Conservation (phyloP, 2,797 vertebrate genomes). For the Erpetoichthys calabaricus region DNA sequence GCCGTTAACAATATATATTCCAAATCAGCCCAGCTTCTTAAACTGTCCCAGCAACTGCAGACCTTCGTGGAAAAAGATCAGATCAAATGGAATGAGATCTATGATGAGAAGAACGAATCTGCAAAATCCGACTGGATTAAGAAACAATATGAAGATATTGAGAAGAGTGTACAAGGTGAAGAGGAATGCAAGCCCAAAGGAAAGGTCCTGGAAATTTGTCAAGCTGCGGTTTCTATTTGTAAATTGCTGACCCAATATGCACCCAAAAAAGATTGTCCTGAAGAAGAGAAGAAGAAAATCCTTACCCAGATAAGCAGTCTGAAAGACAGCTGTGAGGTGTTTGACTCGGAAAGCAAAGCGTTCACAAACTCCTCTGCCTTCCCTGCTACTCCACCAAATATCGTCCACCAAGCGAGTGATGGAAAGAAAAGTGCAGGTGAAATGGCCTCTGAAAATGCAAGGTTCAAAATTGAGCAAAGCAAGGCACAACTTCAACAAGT, state of each 20-base stretch:
- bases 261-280: too few relatives aligned
- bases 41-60: neutral
- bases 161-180: too few relatives aligned
- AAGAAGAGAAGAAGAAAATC: neutral
- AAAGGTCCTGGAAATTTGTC: neutral
- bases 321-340: neutral
- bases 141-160: constrained; percentile 4
- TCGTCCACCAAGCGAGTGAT: neutral
- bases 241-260: neutral
- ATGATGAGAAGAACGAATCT: constrained; percentile 1
- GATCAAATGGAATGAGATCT: constrained; percentile 12
- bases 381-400: neutral
- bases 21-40: constrained; percentile 5
- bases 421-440: neutral
- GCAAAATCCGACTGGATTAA: neutral
- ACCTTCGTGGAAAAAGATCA: constrained; percentile 2
- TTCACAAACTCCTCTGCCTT: neutral
- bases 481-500: neutral
- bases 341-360: neutral
- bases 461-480: constrained; percentile 3
- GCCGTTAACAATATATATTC: constrained; percentile 1
- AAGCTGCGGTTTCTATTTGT: neutral
- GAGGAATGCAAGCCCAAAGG: neutral
- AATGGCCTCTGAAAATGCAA: neutral
- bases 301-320: neutral